Evolutionary conservation across 37 sponge, comb jelly and placozoan species (phyloP).

Genomic region (Spongilla lacustris): DNA sequence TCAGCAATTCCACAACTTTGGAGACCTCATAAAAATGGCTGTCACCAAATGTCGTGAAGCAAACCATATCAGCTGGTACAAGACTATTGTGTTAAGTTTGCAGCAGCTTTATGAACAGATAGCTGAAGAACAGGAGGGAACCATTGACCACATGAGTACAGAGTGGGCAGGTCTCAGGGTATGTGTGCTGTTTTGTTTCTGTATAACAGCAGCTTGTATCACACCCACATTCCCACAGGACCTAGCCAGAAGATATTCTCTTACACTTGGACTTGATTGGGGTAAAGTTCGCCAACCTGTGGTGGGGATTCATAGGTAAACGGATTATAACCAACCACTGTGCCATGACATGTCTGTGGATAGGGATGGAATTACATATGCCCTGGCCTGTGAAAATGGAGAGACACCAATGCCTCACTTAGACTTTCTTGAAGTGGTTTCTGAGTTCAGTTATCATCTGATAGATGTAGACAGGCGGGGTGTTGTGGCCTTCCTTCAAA

Average conservation of each 20-base stretch:
- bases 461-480: constrained; percentile 88
- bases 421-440: constrained; percentile 82
- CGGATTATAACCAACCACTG: neutral
- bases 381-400: constrained; percentile 15
- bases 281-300: constrained; percentile 70
- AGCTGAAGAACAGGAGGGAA: constrained; percentile 38
- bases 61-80: constrained; percentile 57
- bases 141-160: constrained; percentile 21
- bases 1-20: constrained; percentile 76
- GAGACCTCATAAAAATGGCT: constrained; percentile 76
- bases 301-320: constrained; percentile 80
- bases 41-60: constrained; percentile 64
- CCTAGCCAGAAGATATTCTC: constrained; percentile 70
- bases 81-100: constrained; percentile 35
- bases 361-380: constrained; percentile 79
- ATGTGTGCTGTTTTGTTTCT: neutral
- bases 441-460: constrained; percentile 87
- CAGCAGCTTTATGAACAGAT: constrained; percentile 30
- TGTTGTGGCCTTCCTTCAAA: constrained; percentile 42
- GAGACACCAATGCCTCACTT: constrained; percentile 57
- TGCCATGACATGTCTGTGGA: neutral
- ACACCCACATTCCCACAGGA: constrained; percentile 37
- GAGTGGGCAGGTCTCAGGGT: constrained; percentile 69
- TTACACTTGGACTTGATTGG: constrained; percentile 78
- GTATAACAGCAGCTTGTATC: neutral